Percentiles rank a stretch among this genome's conserved stretches.
Conservation (phyloP, 2,797 vertebrate species). For the Acomys russatus region DNA sequence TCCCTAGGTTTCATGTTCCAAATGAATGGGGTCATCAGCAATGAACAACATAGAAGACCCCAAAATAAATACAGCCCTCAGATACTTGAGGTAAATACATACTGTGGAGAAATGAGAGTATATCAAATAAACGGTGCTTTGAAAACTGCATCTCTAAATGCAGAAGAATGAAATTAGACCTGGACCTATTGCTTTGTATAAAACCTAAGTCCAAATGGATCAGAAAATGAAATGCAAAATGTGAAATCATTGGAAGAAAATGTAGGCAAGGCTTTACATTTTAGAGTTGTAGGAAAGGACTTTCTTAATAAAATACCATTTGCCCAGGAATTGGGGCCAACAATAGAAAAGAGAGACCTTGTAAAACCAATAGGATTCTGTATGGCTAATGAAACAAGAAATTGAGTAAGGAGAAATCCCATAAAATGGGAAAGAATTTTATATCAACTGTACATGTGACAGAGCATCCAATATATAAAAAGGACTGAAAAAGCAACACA, state of each 20-base stretch:
- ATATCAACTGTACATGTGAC: background rate
- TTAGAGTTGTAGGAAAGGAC: background rate
- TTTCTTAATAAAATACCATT: background rate
- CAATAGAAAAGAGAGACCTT: background rate
- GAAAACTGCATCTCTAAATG: background rate
- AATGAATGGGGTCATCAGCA: background rate
- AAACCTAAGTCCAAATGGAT: background rate
- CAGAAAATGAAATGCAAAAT: background rate
- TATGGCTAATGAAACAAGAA: background rate
- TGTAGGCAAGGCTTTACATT: background rate
- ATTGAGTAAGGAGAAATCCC: background rate
- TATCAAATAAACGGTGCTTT: background rate
- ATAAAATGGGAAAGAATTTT: background rate
- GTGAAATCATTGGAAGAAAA: background rate
- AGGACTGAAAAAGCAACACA: background rate
- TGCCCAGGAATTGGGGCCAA: background rate
- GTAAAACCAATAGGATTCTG: background rate
- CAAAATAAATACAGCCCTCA: background rate
- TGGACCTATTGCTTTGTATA: background rate
- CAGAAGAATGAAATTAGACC: background rate
- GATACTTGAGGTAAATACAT: background rate
- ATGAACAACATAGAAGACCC: background rate
- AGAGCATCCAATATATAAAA: background rate
- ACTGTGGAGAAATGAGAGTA: background rate
- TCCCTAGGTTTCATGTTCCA: background rate